Evolutionary conservation across 2,113 vertebrate genomes (phyloP).

Genomic region (Phrynosoma blainvillii): DNA sequence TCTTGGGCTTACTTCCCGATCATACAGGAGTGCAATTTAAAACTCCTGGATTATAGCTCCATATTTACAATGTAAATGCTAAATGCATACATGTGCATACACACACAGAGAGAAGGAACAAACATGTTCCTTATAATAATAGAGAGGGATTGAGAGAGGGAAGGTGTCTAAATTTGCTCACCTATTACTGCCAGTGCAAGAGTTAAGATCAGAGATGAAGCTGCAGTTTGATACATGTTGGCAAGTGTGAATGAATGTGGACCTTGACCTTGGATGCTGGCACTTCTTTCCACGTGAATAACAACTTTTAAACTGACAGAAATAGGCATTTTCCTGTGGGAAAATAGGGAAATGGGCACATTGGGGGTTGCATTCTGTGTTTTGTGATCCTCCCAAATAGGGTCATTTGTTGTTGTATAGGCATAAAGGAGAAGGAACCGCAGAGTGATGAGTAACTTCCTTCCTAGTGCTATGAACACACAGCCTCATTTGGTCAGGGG

Average conservation of each 20-base stretch:
- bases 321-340: background rate
- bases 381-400: background rate
- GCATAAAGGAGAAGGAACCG: background rate
- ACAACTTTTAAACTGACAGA: background rate
- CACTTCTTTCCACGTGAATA: background rate
- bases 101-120: background rate
- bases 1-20: background rate
- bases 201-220: background rate
- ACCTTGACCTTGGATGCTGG: background rate
- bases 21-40: background rate
- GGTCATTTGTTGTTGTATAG: background rate
- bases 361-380: background rate
- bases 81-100: no score
- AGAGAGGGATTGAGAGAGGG: background rate
- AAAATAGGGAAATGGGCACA: background rate
- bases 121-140: background rate
- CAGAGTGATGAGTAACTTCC: conserved; percentile 24
- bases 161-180: background rate
- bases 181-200: background rate
- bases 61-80: background rate
- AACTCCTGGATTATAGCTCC: background rate
- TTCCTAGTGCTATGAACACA: background rate
- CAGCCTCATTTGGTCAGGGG: background rate
- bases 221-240: background rate
- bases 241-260: background rate